These are phyloP conservation scores for Epistrophella euchroma DNA, from an alignment of 2,888 invertebrate genomes.

Conservation along the genomic window DNA sequence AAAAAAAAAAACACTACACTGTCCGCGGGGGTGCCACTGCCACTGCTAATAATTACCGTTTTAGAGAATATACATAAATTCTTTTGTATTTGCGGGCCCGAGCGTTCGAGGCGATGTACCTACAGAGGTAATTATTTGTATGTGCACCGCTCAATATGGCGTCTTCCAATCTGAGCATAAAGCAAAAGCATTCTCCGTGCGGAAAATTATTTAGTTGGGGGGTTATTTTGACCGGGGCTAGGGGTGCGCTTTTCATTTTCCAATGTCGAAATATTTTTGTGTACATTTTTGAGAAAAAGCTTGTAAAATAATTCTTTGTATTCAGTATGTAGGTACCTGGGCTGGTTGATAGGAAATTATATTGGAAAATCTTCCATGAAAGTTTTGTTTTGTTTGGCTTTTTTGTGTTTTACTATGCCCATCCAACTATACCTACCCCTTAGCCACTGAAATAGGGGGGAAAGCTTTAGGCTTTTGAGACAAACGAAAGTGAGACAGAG, in stretches of 20 bases:
- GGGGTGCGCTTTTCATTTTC: constrained; percentile 45
- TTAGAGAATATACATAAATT: constrained; percentile 67
- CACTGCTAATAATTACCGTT: constrained; percentile 47
- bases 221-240: not conserved
- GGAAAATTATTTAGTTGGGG: constrained; percentile 34
- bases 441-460: constrained; percentile 10
- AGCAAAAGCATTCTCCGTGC: constrained; percentile 38
- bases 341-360: constrained; percentile 1
- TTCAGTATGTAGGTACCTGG: not conserved
- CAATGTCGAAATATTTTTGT: constrained; percentile 73
- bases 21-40: constrained; percentile 48
- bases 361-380: constrained; percentile 19
- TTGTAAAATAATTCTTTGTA: constrained; percentile 33
- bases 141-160: constrained; percentile 71
- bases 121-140: constrained; percentile 49
- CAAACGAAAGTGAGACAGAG: not conserved
- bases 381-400: constrained; percentile 30
- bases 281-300: constrained; percentile 66
- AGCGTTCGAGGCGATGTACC: constrained; percentile 71
- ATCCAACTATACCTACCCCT: constrained; percentile 33
- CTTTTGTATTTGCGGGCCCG: constrained; percentile 65
- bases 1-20: constrained; percentile 41
- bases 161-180: constrained; percentile 68
- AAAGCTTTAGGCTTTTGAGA: constrained; percentile 32
- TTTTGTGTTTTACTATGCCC: not conserved